A percentile compares a stretch with the other conserved stretches of the same genome.
phyloP scores from a whole-genome alignment of 2,797 vertebrate species.

The Acanthurus tractus region DNA sequence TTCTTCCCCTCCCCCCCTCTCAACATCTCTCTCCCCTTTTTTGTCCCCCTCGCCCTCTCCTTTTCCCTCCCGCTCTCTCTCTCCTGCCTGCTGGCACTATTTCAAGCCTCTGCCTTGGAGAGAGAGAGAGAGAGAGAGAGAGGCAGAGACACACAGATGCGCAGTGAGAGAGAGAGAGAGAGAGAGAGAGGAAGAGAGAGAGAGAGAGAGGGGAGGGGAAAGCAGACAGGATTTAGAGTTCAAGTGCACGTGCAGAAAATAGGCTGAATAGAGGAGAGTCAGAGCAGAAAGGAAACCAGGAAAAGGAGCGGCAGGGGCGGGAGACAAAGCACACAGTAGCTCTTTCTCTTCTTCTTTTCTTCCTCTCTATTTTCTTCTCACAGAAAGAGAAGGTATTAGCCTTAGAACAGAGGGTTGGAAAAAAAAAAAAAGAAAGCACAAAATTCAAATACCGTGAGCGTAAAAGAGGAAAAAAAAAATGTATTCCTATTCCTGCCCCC shows the following conservation, averaged over 20 bases:
- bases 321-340: conserved; percentile 70
- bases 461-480: conserved; percentile 63
- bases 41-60: conserved; percentile 82
- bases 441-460: conserved; percentile 64
- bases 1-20: conserved; percentile 83
- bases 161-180: conserved; percentile 62
- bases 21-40: conserved; percentile 84
- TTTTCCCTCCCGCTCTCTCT: conserved; percentile 76
- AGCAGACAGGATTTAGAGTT: conserved; percentile 87
- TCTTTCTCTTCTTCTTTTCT: conserved; percentile 60
- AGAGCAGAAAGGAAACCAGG: conserved; percentile 80
- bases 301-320: conserved; percentile 72
- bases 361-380: conserved; percentile 42
- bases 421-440: conserved; percentile 60
- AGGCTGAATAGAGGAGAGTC: conserved; percentile 80
- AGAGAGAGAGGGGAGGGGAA: conserved; percentile 72
- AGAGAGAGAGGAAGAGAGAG: conserved; percentile 13
- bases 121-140: conserved; percentile 58
- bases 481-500: conserved; percentile 78
- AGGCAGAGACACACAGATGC: conserved; percentile 72
- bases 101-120: conserved; percentile 75
- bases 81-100: conserved; percentile 84
- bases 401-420: conserved; percentile 55
- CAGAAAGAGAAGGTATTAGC: conserved; percentile 67
- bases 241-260: conserved; percentile 88